These are phyloP conservation scores for Myotis davidii DNA, from an alignment of 2,113 vertebrate species.

Conservation along the genomic window DNA sequence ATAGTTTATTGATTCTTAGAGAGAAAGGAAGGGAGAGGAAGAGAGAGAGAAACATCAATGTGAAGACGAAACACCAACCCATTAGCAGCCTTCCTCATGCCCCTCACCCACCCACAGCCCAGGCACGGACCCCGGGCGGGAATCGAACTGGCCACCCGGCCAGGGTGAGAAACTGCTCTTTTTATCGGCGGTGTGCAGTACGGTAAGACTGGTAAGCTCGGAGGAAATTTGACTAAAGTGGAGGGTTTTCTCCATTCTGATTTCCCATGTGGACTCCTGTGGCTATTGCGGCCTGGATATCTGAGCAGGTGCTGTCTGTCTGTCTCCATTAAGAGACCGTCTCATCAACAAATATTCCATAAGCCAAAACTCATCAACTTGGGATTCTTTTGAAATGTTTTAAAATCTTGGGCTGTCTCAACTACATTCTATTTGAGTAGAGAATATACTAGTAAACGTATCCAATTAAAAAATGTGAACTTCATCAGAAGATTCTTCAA, in stretches of 20 bases:
- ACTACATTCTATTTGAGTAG: neutral
- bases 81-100: neutral
- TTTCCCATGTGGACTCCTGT: neutral
- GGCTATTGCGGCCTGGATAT: neutral
- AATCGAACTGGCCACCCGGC: neutral
- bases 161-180: neutral
- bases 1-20: neutral
- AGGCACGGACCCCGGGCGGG: no score
- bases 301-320: neutral
- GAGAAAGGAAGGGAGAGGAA: neutral
- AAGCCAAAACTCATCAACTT: neutral
- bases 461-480: slow-evolving; percentile 14
- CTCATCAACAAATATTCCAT: neutral
- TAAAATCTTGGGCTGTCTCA: neutral
- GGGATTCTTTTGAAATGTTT: slow-evolving; percentile 8
- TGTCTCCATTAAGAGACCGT: neutral
- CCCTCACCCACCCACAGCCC: neutral
- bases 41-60: neutral
- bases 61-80: neutral
- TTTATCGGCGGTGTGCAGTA: no score
- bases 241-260: neutral
- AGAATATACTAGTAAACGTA: neutral
- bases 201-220: neutral
- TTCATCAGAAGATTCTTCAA: neutral
- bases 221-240: rapidly evolving